Percentiles rank a stretch among this genome's conserved stretches.
Evolutionary conservation across 2,113 vertebrate species (phyloP).

Genomic region (Lynx canadensis): DNA sequence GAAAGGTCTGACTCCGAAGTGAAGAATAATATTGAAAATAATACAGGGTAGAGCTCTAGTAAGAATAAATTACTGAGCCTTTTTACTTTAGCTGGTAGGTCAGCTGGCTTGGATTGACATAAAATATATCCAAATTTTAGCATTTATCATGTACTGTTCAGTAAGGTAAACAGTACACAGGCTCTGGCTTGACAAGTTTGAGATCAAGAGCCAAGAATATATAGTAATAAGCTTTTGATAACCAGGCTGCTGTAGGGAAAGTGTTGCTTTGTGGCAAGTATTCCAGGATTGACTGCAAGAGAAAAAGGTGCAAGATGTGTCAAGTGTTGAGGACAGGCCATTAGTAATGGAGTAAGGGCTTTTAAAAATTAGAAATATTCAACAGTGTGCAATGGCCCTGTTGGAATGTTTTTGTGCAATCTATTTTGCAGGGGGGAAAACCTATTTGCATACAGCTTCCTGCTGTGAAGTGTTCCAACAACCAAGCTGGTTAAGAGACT

Average conservation of each 20-base stretch:
- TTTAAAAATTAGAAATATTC: conserved; percentile 31
- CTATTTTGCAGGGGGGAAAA: background rate
- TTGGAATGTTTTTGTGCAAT: conserved; percentile 20
- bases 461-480: conserved; percentile 19
- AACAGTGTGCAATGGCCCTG: background rate
- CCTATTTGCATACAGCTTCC: background rate
- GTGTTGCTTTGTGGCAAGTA: background rate
- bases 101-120: background rate
- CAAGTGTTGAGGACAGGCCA: background rate
- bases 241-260: background rate
- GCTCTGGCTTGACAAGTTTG: background rate
- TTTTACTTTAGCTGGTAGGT: background rate
- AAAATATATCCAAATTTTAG: background rate
- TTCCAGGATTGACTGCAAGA: background rate
- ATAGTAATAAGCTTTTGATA: background rate
- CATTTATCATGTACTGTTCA: background rate
- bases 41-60: background rate
- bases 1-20: background rate
- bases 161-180: background rate
- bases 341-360: background rate
- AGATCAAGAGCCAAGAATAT: background rate
- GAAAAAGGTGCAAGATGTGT: background rate
- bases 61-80: background rate
- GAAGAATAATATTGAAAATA: background rate
- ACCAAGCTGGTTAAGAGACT: conserved; percentile 4